phyloP scores from a whole-genome alignment of 2,888 invertebrate genomes.

The Hirtodrosophila trivittata region DNA sequence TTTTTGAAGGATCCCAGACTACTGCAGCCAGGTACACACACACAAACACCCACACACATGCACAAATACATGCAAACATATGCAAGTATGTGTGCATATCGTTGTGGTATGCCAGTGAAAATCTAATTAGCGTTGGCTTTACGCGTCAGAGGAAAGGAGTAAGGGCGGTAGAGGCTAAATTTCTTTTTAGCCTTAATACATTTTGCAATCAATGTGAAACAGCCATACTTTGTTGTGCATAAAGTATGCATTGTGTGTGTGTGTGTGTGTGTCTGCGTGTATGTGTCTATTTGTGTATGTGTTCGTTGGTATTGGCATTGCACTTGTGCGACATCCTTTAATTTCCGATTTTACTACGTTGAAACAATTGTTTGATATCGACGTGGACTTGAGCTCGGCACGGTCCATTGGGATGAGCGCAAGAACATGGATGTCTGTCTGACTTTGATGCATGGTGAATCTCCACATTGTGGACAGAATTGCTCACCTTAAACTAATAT shows the following conservation, averaged over 20 bases:
- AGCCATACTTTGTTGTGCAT: slow-evolving; percentile 35
- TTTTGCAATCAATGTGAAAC: slow-evolving; percentile 58
- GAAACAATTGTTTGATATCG: slow-evolving; percentile 61
- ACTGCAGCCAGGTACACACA: slow-evolving; percentile 13
- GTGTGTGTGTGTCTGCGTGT: slow-evolving; percentile 17
- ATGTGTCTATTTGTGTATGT: slow-evolving; percentile 2
- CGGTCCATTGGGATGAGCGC: no score
- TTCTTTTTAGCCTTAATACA: slow-evolving; percentile 52
- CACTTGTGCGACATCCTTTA: slow-evolving; percentile 70
- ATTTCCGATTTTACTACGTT: slow-evolving; percentile 57
- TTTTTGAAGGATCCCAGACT: slow-evolving; percentile 33
- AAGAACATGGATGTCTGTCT: no score
- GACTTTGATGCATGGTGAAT: no score
- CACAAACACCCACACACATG: slow-evolving; percentile 1
- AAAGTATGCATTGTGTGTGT: slow-evolving; percentile 5
- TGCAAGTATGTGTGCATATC: slow-evolving; percentile 10
- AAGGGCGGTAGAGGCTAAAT: slow-evolving; percentile 18
- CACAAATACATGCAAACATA: background rate
- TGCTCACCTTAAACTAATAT: no score
- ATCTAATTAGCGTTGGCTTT: slow-evolving; percentile 62
- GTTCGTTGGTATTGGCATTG: slow-evolving; percentile 27
- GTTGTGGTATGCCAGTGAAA: slow-evolving; percentile 35
- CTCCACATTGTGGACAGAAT: no score
- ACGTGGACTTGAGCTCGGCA: slow-evolving; percentile 10
- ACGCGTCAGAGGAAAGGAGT: slow-evolving; percentile 9